Base-by-base conservation (phyloP, 2,888 invertebrate genomes). In the Trichogramma evanescens region DNA sequence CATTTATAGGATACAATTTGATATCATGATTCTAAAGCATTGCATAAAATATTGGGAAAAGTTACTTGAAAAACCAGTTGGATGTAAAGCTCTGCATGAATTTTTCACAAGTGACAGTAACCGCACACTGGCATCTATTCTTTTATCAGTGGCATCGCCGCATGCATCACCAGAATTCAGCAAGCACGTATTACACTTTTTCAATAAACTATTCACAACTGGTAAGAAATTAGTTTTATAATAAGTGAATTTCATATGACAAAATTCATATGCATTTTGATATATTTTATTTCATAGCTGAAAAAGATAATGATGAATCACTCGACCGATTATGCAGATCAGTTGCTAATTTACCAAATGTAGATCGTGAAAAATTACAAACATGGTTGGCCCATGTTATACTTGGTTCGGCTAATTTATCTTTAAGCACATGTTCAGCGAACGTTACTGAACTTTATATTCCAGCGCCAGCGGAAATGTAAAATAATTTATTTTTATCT, bases 21-120 rank as follows among this genome's bases (percentile, higher is more conserved):
- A 86, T 69, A 87, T 86, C 67, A 83, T 83, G 66, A 83, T 85
- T 53, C 72, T 85, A 49, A 83, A 85, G 63, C 84, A 86, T 65
- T 85, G 90, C 79, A 81, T 93, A 38, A 89, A 88, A 69, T 94
- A 93, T 71, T 89, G 95, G 86, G 93, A 93, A 74, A 87, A 87
- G 70, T 85, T 93, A 66, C 76, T 95, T 38, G 93, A 94, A 57
- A 90, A 90, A 64, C 84, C 89, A 0, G 84, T 89, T 0, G 94
- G 93, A 0, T 84, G 89, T 64, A 84, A 87, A 69, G 94, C 95
- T 0, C 84, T 94, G 70, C 89, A 92, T 70, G 83, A 85, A 60
- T 93, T 94, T 71, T 94, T 94, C 71, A 85, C 83, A 4, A 81
- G 83, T 1, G 80, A 83, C 2, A 84, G 85, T 0, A 82, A 83